Evolutionary conservation across 2,797 vertebrate genomes (phyloP).

Genomic region (Thamnophis elegans): DNA sequence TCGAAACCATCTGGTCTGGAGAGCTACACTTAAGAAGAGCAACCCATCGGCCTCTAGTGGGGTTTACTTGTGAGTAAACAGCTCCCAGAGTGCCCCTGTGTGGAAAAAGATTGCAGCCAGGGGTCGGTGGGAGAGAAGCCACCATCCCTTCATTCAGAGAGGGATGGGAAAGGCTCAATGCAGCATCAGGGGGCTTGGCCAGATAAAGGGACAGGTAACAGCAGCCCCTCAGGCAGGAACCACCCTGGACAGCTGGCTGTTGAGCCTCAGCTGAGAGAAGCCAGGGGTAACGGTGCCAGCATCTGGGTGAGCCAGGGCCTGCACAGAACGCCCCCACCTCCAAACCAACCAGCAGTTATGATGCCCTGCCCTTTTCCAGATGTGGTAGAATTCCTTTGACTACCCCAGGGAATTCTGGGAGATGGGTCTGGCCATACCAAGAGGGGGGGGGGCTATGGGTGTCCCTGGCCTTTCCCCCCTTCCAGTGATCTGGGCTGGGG

Average conservation of each 20-base stretch:
- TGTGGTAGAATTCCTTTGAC: neutral
- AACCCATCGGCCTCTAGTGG: neutral
- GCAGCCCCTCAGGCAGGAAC: neutral
- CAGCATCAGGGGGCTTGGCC: neutral
- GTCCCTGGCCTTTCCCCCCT: neutral
- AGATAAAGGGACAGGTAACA: neutral
- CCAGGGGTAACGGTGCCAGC: too few relatives aligned
- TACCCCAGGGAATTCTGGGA: neutral
- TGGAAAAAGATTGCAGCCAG: neutral
- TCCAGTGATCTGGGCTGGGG: neutral
- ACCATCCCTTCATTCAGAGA: neutral
- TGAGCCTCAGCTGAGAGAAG: neutral
- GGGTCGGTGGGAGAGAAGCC: neutral
- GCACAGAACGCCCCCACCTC: neutral
- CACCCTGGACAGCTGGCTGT: fast-evolving
- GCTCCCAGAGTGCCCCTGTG: neutral
- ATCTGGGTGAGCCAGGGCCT: too few relatives aligned
- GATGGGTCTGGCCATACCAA: neutral
- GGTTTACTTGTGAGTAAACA: neutral
- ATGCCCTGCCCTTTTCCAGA: neutral
- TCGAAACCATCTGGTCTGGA: neutral
- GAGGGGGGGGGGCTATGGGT: neutral
- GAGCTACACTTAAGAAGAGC: neutral
- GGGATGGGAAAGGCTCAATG: neutral
- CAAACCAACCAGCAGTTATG: neutral